A percentile compares a stretch with the other conserved stretches of the same genome.
Conservation (phyloP, 2,797 vertebrate genomes). For the Melanotaenia trifasciata region DNA sequence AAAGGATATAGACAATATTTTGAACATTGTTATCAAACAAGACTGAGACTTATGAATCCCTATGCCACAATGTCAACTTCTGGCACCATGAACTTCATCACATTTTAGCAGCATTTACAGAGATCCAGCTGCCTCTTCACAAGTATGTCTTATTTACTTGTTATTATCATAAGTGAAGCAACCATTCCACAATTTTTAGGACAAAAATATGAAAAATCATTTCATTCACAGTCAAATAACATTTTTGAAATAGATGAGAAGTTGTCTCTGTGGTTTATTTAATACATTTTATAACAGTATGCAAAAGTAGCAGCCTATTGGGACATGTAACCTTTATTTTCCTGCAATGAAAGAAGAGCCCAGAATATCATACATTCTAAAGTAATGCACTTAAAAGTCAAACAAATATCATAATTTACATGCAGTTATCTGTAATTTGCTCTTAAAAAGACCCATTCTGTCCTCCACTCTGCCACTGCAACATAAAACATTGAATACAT, state of each 20-base stretch:
- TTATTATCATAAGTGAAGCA: conserved; percentile 8
- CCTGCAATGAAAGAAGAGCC: background rate
- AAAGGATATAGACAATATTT: background rate
- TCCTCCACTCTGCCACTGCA: background rate
- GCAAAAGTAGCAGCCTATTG: conserved; percentile 1
- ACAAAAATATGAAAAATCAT: background rate
- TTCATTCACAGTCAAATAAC: conserved; percentile 11
- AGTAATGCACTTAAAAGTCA: background rate
- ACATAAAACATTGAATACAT: background rate
- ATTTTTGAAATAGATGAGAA: background rate
- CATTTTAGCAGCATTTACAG: background rate
- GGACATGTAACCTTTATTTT: background rate
- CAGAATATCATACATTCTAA: conserved; percentile 6
- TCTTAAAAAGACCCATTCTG: background rate
- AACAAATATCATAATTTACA: conserved; percentile 1
- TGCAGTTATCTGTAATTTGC: background rate
- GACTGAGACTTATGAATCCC: conserved; percentile 7
- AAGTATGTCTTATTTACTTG: background rate
- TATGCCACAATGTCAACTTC: background rate
- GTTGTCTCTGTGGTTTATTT: background rate
- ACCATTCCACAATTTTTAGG: background rate
- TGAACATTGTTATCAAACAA: conserved; percentile 12
- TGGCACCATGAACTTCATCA: background rate
- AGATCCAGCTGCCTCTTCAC: background rate
- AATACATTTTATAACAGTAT: background rate